A percentile compares a stretch with the other conserved stretches of the same genome.
phyloP scores from a whole-genome alignment of 2,888 invertebrate species.

The Dolichopus griseipennis region DNA sequence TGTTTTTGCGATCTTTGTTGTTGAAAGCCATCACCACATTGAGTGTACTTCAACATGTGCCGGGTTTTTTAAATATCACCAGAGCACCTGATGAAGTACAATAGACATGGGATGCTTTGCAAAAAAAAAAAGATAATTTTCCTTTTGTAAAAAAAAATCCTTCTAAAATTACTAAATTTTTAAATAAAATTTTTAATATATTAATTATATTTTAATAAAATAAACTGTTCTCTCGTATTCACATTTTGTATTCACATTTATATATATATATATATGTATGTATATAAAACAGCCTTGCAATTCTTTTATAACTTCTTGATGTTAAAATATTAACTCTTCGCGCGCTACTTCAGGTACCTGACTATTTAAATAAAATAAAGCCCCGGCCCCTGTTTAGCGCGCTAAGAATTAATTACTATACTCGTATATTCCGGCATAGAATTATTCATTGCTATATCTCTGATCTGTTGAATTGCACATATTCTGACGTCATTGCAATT shows the following conservation, averaged over 20 bases:
- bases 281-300: too few relatives aligned
- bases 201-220: too few relatives aligned
- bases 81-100: conserved; percentile 99
- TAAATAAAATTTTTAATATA: too few relatives aligned
- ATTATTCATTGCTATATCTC: not conserved
- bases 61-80: conserved; percentile 77
- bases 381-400: conserved; percentile 85
- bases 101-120: conserved; percentile 74
- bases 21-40: conserved; percentile 62
- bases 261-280: too few relatives aligned
- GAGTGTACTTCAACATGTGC: conserved; percentile 99
- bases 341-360: conserved; percentile 99
- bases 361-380: conserved; percentile 55
- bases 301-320: not conserved
- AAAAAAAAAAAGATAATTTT: not conserved
- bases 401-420: conserved; percentile 53
- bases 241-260: not conserved
- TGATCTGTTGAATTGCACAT: too few relatives aligned
- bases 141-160: too few relatives aligned
- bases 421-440: too few relatives aligned
- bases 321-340: conserved; percentile 51
- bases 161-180: too few relatives aligned
- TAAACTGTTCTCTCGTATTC: not conserved
- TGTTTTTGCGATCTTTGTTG: too few relatives aligned
- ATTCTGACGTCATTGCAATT: too few relatives aligned